These are phyloP conservation scores for Peromyscus californicus DNA, from an alignment of 2,113 vertebrate species.

Conservation along the genomic window DNA sequence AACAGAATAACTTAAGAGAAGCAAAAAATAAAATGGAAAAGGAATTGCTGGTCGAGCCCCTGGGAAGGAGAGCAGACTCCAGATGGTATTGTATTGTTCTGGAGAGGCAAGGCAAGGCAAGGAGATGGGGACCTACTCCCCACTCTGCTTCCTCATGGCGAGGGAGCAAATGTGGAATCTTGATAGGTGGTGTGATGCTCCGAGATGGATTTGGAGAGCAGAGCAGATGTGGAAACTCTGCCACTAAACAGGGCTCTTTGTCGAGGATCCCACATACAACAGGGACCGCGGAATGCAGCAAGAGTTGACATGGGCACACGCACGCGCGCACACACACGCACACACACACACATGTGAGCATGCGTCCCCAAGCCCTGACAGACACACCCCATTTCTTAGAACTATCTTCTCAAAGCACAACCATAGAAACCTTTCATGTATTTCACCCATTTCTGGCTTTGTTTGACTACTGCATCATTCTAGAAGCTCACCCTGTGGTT, in stretches of 20 bases:
- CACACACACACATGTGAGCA: too few relatives aligned
- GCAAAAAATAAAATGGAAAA: slow-evolving; percentile 79
- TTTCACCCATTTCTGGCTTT: slow-evolving; percentile 6
- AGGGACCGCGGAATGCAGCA: neutral
- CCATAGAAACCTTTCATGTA: neutral
- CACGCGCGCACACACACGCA: too few relatives aligned
- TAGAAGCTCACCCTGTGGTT: neutral
- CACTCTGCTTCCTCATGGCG: neutral
- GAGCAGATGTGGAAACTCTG: neutral
- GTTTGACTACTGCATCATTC: neutral
- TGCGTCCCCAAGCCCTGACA: neutral
- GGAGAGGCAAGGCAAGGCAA: neutral
- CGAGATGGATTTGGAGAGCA: neutral
- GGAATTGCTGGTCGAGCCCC: slow-evolving; percentile 54
- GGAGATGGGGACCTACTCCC: neutral
- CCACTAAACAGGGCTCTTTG: neutral
- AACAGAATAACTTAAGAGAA: slow-evolving; percentile 73
- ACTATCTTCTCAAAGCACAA: neutral
- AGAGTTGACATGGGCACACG: neutral
- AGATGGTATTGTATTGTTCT: neutral
- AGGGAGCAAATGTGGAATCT: neutral
- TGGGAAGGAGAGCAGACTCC: slow-evolving; percentile 68
- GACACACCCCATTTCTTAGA: neutral
- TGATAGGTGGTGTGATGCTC: neutral
- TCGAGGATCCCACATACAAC: neutral